Conservation (phyloP, 2,797 vertebrate species). For the Pempheris klunzingeri region DNA sequence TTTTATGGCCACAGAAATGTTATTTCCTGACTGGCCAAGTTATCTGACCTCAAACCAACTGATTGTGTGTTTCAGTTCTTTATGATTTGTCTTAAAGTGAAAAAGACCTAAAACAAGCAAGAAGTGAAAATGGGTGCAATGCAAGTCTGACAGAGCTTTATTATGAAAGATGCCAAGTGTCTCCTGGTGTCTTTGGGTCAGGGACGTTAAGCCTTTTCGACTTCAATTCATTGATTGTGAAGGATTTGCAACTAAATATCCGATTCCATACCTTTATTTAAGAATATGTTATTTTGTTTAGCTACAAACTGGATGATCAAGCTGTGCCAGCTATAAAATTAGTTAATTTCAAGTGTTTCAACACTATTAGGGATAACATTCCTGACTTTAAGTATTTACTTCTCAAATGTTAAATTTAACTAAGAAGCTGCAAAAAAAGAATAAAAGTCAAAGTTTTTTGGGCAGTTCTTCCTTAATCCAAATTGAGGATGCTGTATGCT, state of each 20-base stretch:
- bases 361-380: no score
- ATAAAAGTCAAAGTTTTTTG: background rate
- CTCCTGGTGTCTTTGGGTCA: background rate
- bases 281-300: background rate
- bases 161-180: background rate
- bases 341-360: background rate
- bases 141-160: background rate
- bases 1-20: background rate
- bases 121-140: background rate
- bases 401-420: background rate
- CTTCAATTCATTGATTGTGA: background rate
- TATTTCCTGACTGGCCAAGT: conserved; percentile 9
- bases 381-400: background rate
- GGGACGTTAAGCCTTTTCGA: background rate
- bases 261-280: background rate
- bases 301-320: background rate
- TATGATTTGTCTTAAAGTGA: background rate
- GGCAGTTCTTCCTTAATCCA: no score
- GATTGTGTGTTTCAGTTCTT: background rate
- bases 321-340: no score
- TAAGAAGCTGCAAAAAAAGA: background rate
- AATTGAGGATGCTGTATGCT: background rate
- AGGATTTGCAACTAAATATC: background rate
- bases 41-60: background rate
- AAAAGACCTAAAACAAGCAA: background rate